phyloP scores from a whole-genome alignment of 53 echinoderm and acorn worm species.

The Paracentrotus lividus region DNA sequence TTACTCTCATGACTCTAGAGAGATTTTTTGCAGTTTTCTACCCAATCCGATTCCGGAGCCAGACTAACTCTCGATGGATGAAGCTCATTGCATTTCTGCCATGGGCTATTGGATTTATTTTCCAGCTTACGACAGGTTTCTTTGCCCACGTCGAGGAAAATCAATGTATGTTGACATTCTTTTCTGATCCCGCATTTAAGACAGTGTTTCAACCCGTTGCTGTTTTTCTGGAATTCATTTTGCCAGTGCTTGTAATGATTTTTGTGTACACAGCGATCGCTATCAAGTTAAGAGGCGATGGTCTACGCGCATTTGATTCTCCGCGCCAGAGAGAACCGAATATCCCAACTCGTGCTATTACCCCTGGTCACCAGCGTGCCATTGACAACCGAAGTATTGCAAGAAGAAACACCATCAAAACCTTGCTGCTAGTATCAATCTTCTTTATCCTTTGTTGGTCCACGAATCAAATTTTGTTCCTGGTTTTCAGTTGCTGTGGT shows the following conservation, averaged over 20 bases:
- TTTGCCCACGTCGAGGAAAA: neutral
- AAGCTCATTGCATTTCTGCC: constrained; percentile 33
- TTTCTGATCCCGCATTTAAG: neutral
- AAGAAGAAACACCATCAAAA: constrained; percentile 61
- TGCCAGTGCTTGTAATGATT: constrained; percentile 36
- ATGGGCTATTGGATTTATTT: constrained; percentile 37
- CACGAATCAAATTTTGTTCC: constrained; percentile 34
- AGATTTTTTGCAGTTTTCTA: constrained; percentile 29
- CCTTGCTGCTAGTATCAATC: constrained; percentile 37
- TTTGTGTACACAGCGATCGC: constrained; percentile 18
- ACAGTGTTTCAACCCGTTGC: neutral
- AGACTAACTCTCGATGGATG: neutral
- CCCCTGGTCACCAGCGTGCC: neutral
- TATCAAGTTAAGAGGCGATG: neutral
- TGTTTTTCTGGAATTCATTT: constrained; percentile 3
- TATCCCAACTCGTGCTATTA: no score
- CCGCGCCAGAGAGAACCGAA: no score
- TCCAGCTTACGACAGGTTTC: neutral
- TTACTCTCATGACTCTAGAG: constrained; percentile 26
- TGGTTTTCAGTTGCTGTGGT: neutral
- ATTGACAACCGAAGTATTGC: constrained; percentile 31
- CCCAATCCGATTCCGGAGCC: neutral
- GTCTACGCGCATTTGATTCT: neutral
- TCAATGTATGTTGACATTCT: neutral
- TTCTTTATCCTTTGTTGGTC: constrained; percentile 65